phyloP scores from a whole-genome alignment of 2,888 invertebrate species.

The Dicroscelio sp. region DNA sequence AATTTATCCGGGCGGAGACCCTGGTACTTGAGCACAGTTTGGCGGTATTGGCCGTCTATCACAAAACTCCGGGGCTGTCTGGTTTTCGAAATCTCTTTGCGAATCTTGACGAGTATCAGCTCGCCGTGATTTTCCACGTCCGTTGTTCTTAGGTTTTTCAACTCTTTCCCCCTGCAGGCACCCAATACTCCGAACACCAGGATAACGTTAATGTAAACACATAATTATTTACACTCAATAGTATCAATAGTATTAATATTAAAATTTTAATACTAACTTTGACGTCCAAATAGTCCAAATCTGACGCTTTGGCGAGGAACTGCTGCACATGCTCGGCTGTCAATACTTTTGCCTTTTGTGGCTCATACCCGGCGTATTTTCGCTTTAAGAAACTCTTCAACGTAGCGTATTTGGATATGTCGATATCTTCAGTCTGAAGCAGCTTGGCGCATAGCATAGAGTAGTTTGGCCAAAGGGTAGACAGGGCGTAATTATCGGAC shows the following conservation, averaged over 20 bases:
- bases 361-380: not conserved
- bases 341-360: not conserved
- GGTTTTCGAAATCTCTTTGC: constrained; percentile 32
- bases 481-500: constrained; percentile 4
- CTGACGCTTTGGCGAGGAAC: not conserved
- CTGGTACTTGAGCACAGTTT: constrained; percentile 16
- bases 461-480: constrained; percentile 12
- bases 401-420: constrained; percentile 13
- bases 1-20: constrained; percentile 6
- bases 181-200: constrained; percentile 23
- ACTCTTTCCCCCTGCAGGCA: constrained; percentile 14
- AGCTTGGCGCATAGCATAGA: constrained; percentile 8
- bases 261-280: not conserved
- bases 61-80: constrained; percentile 2
- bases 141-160: not conserved
- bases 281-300: constrained; percentile 7
- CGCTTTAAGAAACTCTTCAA: too few species aligned
- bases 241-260: not conserved
- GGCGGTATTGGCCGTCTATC: not conserved
- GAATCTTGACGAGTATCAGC: constrained; percentile 3
- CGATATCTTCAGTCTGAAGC: constrained; percentile 16
- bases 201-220: constrained; percentile 13
- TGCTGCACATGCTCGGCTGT: not conserved
- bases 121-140: constrained; percentile 31
- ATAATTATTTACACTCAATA: not conserved